Percentiles rank a stretch among this genome's conserved stretches.
phyloP scores from a whole-genome alignment of 1,140 invertebrate species.

The Helicoverpa armigera region DNA sequence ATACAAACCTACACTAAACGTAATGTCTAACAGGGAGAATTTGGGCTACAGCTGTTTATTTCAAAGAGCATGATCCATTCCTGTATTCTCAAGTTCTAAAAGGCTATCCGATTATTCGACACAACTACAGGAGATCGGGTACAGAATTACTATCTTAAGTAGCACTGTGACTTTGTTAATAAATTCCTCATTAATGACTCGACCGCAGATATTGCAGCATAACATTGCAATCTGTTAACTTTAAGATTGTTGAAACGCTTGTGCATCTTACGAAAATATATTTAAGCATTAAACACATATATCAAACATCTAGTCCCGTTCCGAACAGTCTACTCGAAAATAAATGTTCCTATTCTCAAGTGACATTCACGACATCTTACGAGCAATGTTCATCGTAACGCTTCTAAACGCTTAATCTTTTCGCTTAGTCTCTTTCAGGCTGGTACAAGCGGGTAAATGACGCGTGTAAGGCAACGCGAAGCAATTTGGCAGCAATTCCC shows the following conservation, averaged over 20 bases:
- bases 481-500: conserved; percentile 80
- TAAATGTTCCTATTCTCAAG: conserved; percentile 23
- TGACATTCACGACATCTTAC: conserved; percentile 20
- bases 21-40: too few relatives aligned
- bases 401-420: conserved; percentile 39
- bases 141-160: too few relatives aligned
- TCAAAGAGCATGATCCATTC: too few relatives aligned
- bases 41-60: too few relatives aligned
- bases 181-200: too few relatives aligned
- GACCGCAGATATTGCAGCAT: neutral
- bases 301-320: neutral
- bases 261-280: too few relatives aligned
- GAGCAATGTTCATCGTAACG: conserved; percentile 30
- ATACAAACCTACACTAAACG: too few relatives aligned
- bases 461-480: conserved; percentile 70
- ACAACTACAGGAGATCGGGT: too few relatives aligned
- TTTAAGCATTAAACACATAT: neutral
- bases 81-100: too few relatives aligned
- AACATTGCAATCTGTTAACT: neutral
- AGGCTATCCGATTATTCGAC: too few relatives aligned
- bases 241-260: too few relatives aligned
- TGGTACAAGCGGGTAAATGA: conserved; percentile 69
- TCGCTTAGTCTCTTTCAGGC: conserved; percentile 33
- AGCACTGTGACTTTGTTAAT: too few relatives aligned
- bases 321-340: neutral